Base-by-base conservation (phyloP, 1,140 invertebrate species). In the Sarcophaga peregrina region DNA sequence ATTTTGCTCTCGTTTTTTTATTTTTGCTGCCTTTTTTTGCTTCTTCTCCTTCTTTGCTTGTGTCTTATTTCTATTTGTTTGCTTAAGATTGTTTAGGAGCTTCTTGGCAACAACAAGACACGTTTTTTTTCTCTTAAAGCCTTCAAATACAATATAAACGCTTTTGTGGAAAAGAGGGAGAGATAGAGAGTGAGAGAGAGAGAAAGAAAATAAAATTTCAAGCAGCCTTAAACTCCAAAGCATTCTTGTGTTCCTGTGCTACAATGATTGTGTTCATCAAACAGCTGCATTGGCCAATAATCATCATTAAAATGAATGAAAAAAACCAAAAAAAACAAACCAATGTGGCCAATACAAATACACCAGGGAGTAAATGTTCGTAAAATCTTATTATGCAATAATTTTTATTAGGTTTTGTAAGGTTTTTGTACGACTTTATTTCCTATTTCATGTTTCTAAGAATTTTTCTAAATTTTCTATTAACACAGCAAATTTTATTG, bases 231-330 rank as follows among this genome's bases (percentile, higher is more conserved):
- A 37, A 37, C 25, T 37, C 25, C 62, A 20, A n/a, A 68, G 62
- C 62, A 68, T 68, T 68, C 62, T 68, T 68, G 62, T 76, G 58
- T 15, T 25, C n/a, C 20, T 72, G 62, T 78, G 8, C 75, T 20
- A 50, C 47, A 78, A 25, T 17, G 47, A 78, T 78, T 78, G 75
- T 25, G 62, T 9, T 25, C 62, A 68, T 20, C 75, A 78, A 78
- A 78, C 75, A 78, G 75, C 75, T 78, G 75, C 75, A 78, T 50
- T 78, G 13, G 75, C 75, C 75, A 78, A 78, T 78, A 78, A 78
- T 78, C 75, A 78, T 78, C 75, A 78, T 78, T 78, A 78, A 78
- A 78, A 48, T 6, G 17, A 13, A 52, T 3, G 50, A 52, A 52
- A 52, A 52, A 52, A 72, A 72, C 62, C 62, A 72, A 72, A 17